Conservation (phyloP, 2,888 invertebrate genomes). For the Furcula furcula region DNA sequence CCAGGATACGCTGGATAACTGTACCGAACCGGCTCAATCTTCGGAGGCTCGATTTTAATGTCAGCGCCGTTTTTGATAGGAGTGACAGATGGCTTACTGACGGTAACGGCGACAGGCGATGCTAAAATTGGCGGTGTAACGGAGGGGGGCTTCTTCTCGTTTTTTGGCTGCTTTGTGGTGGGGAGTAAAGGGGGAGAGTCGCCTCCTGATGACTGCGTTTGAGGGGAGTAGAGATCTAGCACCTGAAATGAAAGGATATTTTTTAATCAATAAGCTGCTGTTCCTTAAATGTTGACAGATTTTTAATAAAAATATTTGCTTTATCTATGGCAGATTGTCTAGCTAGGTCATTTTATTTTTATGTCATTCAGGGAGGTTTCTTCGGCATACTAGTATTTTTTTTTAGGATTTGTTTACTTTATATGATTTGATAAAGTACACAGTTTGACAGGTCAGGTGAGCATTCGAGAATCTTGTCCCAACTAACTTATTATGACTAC, state of each 20-base stretch:
- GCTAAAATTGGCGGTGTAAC: constrained; percentile 75
- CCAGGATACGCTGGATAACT: constrained; percentile 54
- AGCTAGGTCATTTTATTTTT: no score
- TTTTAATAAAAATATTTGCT: no score
- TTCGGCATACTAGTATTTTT: no score
- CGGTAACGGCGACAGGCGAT: constrained; percentile 65
- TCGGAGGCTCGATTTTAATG: constrained; percentile 53
- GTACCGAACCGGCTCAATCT: constrained; percentile 57
- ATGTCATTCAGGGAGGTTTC: no score
- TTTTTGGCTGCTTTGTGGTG: constrained; percentile 72
- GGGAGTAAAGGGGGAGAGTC: constrained; percentile 86
- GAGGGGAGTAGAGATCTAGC: constrained; percentile 93
- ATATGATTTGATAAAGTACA: no score
- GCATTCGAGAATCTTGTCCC: no score
- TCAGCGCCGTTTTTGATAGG: constrained; percentile 71
- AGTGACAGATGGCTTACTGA: constrained; percentile 45
- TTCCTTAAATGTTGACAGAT: no score
- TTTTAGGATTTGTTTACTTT: no score
- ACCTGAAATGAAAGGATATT: constrained; percentile 79
- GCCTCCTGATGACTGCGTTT: constrained; percentile 82
- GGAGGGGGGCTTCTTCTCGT: constrained; percentile 77
- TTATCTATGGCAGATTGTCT: no score
- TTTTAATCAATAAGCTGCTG: no score
- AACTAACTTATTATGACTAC: no score
- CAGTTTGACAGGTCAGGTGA: no score